These are phyloP conservation scores for Stratiomys singularior DNA, from an alignment of 2,888 invertebrate species.

Conservation along the genomic window DNA sequence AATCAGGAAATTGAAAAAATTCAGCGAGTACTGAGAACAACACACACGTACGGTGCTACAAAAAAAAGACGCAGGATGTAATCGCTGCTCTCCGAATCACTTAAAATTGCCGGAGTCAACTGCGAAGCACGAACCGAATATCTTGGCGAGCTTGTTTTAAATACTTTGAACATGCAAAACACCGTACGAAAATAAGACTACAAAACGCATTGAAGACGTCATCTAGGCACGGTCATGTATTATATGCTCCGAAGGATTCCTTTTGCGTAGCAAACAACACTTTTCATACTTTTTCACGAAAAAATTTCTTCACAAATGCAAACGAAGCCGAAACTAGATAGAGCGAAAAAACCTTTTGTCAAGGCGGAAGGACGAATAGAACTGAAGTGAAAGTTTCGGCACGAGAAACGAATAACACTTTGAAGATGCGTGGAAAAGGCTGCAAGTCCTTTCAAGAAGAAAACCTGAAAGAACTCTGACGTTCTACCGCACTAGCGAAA, in stretches of 20 bases:
- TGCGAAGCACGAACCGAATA: background rate
- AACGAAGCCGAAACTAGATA: background rate
- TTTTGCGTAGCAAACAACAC: slow-evolving; percentile 1
- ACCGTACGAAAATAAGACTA: background rate
- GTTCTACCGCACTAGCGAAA: background rate
- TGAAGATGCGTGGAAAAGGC: background rate
- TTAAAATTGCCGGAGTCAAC: too few relatives aligned
- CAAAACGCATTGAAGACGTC: background rate
- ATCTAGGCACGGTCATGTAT: background rate
- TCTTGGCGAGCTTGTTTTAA: background rate
- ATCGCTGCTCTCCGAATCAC: too few relatives aligned
- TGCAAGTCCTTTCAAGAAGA: background rate
- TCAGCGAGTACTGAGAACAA: too few relatives aligned
- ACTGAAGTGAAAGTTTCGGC: slow-evolving; percentile 1
- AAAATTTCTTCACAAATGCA: too few relatives aligned
- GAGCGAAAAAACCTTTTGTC: background rate
- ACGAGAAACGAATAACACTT: slow-evolving; percentile 8
- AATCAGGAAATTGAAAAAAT: too few relatives aligned
- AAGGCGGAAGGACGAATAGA: slow-evolving; percentile 14
- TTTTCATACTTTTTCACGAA: background rate
- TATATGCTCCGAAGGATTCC: background rate
- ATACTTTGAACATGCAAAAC: background rate
- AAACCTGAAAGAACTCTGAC: background rate
- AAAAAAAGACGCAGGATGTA: too few relatives aligned
- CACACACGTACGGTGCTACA: too few relatives aligned